phyloP scores from a whole-genome alignment of 2,888 invertebrate species.

The Dastarcus helophoroides region DNA sequence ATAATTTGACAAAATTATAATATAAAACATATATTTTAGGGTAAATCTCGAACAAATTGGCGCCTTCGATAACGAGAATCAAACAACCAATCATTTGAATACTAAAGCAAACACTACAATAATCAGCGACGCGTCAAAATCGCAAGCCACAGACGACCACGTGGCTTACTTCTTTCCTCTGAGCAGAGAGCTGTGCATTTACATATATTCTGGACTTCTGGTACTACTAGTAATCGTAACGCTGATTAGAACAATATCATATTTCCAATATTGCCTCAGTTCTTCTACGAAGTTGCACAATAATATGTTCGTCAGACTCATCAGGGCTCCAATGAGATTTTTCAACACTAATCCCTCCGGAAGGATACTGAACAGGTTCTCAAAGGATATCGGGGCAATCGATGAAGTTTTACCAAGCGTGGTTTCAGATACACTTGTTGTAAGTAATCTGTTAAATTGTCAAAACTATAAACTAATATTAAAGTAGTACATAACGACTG shows the following conservation, averaged over 20 bases:
- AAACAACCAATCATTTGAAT: too few species aligned
- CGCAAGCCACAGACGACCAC: too few species aligned
- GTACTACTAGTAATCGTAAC: constrained; percentile 31
- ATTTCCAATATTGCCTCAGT: constrained; percentile 38
- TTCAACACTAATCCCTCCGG: constrained; percentile 54
- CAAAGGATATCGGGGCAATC: constrained; percentile 51
- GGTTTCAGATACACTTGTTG: constrained; percentile 36
- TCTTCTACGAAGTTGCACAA: constrained; percentile 45
- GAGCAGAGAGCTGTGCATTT: constrained; percentile 7
- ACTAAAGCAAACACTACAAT: too few species aligned
- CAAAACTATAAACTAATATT: too few species aligned
- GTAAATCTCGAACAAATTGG: constrained; percentile 20
- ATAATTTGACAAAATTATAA: too few species aligned
- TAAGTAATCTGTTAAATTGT: too few species aligned
- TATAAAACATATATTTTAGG: constrained; percentile 14
- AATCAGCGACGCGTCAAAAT: too few species aligned
- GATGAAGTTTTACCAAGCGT: constrained; percentile 39
- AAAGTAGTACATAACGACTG: too few species aligned
- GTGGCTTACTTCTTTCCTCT: too few species aligned
- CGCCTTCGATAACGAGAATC: too few species aligned
- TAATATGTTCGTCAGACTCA: constrained; percentile 38
- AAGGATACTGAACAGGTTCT: constrained; percentile 52
- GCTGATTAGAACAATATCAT: constrained; percentile 35
- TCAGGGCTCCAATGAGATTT: constrained; percentile 51
- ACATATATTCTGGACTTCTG: constrained; percentile 9